Evolutionary conservation across 1,140 invertebrate genomes (phyloP), one percentile per base, ranked within the genome.

Genomic region (Drosophila eugracilis): DNA sequence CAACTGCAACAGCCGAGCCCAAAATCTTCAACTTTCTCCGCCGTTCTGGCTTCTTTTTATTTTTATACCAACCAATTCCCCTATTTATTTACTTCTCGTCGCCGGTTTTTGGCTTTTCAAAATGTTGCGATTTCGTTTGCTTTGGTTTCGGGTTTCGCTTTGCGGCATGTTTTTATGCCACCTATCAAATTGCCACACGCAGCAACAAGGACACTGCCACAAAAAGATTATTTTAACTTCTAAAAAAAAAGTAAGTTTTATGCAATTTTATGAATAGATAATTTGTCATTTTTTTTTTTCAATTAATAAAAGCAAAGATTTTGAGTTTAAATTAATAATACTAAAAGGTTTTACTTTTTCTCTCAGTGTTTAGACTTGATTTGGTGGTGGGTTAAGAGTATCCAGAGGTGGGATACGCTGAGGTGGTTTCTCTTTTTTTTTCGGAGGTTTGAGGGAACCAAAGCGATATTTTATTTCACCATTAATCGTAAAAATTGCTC

Each of bases 391-490:
- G 17, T 28, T 30, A 9, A 6, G 26, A 17, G 15, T 17, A 17
- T 6, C 24, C 37, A 21, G 37, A 28, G 37, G 37, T 54, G 52
- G 52, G 52, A 42, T 54, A 54, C 24, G 37, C 26, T 10, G 26
- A 54, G 52, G 37, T 42, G 17, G 17, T 19, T 50, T 50, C 22
- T 24, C 7, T n/a, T 44, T 39, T 30, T 17, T 12, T 6, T n/a
- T n/a, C n/a, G n/a, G n/a, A n/a, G n/a, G n/a, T n/a, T n/a, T n/a
- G n/a, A n/a, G n/a, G n/a, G 52, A 17, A 22, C 19, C 14, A 39
- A 78, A 54, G 45, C 72, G 52, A 79, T 83, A 83, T 70, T 79
- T 76, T 79, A 79, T 77, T 81, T 73, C 52, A 60, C 60, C 78
- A 81, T 81, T 81, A 79, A 81, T 81, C 52, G 37, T 30, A 42